Percentiles rank a stretch among this genome's conserved stretches.
Conservation (phyloP, 2,797 vertebrate species). For the Coregonus ussuriensis region DNA sequence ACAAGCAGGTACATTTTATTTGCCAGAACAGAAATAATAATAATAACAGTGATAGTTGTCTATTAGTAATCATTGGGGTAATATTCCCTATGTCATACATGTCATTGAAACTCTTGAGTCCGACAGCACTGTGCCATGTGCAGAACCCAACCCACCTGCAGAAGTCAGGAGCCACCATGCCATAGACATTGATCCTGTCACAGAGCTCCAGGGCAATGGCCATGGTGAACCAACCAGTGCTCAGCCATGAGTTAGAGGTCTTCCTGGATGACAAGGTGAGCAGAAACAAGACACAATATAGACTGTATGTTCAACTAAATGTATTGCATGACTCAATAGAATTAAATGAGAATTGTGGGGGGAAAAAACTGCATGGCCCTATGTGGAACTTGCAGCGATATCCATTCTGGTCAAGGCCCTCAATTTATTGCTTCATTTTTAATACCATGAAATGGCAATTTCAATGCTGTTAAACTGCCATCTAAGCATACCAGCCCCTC, state of each 20-base stretch:
- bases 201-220: slow-evolving; percentile 90
- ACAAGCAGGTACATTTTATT: neutral
- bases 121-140: neutral
- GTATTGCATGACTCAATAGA: neutral
- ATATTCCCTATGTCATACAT: too few relatives aligned
- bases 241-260: slow-evolving; percentile 95
- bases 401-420: too few relatives aligned
- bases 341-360: neutral
- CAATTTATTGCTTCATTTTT: too few relatives aligned
- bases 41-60: neutral
- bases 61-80: neutral
- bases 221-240: slow-evolving; percentile 98
- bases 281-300: neutral
- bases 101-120: neutral
- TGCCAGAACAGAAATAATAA: neutral
- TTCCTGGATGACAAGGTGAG: slow-evolving; percentile 73
- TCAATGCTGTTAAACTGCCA: too few relatives aligned
- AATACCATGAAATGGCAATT: too few relatives aligned
- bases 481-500: neutral
- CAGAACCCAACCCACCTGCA: slow-evolving; percentile 80
- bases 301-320: neutral
- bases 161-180: slow-evolving; percentile 94
- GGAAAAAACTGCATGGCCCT: neutral
- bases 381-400: too few relatives aligned
- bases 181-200: slow-evolving; percentile 89